These are phyloP conservation scores for Trachelipus rathkii DNA, from an alignment of 1,140 invertebrate species.

Conservation along the genomic window DNA sequence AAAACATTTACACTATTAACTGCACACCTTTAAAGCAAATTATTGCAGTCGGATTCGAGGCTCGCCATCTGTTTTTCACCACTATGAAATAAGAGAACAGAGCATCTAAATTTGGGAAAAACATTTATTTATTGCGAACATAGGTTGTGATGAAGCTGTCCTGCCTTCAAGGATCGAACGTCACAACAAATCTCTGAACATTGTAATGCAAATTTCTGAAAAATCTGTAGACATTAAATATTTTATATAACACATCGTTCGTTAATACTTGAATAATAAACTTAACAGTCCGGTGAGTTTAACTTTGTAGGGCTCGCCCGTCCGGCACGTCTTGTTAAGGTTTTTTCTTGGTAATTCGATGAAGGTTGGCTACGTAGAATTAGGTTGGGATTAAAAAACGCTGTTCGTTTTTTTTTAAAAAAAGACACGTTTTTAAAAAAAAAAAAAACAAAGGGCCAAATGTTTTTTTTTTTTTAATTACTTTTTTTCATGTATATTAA, in stretches of 20 bases:
- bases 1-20: no score
- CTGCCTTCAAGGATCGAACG: conserved; percentile 60
- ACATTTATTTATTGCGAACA: conserved; percentile 77
- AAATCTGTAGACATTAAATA: conserved; percentile 56
- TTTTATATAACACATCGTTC: background rate
- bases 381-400: no score
- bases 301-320: no score
- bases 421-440: no score
- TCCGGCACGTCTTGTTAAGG: no score
- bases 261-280: background rate
- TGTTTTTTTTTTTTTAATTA: no score
- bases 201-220: conserved; percentile 93
- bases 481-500: no score
- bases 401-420: no score
- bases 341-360: no score
- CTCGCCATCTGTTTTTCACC: conserved; percentile 90
- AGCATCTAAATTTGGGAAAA: conserved; percentile 92
- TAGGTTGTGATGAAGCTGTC: conserved; percentile 37
- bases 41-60: conserved; percentile 82
- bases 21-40: conserved; percentile 82
- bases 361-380: no score
- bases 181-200: conserved; percentile 92
- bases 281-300: no score
- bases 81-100: conserved; percentile 88
- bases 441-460: no score